Evolutionary conservation across 2,888 invertebrate species (phyloP).

Genomic region (Metalampra italica): DNA sequence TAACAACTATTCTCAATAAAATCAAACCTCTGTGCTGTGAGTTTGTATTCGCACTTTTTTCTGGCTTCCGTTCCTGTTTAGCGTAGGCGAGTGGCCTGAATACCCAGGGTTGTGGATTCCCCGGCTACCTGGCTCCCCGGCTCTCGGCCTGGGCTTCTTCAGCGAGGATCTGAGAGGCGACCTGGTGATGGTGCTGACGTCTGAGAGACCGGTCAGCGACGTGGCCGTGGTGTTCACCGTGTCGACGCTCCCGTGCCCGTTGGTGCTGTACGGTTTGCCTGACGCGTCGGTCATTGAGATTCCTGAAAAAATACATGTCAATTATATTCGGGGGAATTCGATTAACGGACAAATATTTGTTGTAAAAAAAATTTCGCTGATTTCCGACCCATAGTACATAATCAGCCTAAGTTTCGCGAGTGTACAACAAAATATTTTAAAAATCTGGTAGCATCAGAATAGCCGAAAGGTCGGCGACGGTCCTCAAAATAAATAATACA

Average conservation of each 20-base stretch:
- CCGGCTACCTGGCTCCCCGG: constrained; percentile 73
- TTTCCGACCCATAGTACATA: no score
- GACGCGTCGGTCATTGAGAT: constrained; percentile 93
- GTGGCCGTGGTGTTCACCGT: constrained; percentile 87
- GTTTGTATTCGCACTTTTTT: constrained; percentile 95
- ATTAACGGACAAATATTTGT: no score
- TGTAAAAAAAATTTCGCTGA: no score
- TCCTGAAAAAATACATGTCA: constrained; percentile 58
- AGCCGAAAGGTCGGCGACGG: no score
- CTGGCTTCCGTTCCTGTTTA: constrained; percentile 90
- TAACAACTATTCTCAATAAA: neutral
- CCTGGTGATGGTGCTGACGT: constrained; percentile 66
- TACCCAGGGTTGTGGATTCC: constrained; percentile 93
- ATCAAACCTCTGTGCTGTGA: constrained; percentile 91
- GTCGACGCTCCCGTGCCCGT: constrained; percentile 83
- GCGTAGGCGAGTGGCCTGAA: constrained; percentile 89
- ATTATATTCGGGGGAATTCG: neutral
- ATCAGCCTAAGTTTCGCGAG: no score
- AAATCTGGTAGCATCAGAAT: no score
- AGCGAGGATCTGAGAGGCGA: constrained; percentile 84
- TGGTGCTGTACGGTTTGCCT: constrained; percentile 87
- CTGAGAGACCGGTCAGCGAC: constrained; percentile 77
- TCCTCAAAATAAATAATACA: no score
- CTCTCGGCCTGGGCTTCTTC: constrained; percentile 86
- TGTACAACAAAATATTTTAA: no score